Conservation (phyloP, 2,888 invertebrate species). For the Drosophila ustulata region DNA sequence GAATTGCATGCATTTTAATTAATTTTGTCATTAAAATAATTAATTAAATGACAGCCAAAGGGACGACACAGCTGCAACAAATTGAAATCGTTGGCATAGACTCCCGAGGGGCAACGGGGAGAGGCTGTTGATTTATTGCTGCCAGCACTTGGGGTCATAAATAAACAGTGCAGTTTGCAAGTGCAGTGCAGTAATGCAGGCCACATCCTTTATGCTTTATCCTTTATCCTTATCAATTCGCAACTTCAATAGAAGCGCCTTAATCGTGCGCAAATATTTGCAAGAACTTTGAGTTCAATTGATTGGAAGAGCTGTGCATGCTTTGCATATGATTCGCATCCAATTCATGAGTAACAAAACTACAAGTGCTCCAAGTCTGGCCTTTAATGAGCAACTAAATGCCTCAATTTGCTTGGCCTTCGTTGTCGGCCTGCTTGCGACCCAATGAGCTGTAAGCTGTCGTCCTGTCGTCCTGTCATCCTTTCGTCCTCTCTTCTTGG, state of each 20-base stretch:
- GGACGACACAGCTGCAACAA: constrained; percentile 46
- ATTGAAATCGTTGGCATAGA: constrained; percentile 42
- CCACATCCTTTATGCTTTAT: not conserved
- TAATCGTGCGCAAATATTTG: constrained; percentile 7
- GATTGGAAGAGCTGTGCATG: constrained; percentile 1
- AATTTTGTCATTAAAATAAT: constrained; percentile 69
- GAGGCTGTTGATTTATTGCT: constrained; percentile 56
- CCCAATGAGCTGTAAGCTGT: constrained; percentile 65
- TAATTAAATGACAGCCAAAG: constrained; percentile 52
- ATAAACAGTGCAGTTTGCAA: constrained; percentile 35
- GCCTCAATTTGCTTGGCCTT: not conserved
- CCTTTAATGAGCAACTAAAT: constrained; percentile 28
- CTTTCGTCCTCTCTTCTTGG: constrained; percentile 7
- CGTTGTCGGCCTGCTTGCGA: not conserved
- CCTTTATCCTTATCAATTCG: not conserved
- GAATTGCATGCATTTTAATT: constrained; percentile 62
- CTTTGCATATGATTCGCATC: not conserved
- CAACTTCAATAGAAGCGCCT: not conserved
- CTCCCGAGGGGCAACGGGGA: not conserved
- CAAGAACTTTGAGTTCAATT: constrained; percentile 26
- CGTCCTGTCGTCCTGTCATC: constrained; percentile 31
- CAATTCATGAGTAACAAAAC: not conserved
- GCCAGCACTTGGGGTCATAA: constrained; percentile 45
- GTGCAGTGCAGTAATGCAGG: not conserved
- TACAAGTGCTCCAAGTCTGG: not conserved